Evolutionary conservation across 2,888 invertebrate genomes (phyloP), one percentile per base, ranked within the genome.

Genomic region (Gastrophysa polygoni): DNA sequence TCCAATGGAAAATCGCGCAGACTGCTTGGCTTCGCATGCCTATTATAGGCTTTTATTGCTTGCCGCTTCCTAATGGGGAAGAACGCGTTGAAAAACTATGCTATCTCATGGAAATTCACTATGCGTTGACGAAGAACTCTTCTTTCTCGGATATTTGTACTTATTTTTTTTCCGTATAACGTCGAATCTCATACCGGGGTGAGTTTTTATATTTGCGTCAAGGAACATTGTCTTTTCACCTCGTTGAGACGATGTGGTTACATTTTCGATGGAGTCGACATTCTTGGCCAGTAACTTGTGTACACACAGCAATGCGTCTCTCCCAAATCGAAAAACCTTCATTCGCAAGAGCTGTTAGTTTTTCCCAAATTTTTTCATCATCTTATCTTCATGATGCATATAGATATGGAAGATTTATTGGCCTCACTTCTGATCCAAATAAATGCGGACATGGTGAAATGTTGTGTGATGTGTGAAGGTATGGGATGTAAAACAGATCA

Each of bases 21-120:
- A 80, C 80, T 77, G 80, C 80, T 77, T 80, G 80, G 78, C 80
- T 80, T 79, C 79, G 77, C 75, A 78, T 78, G 74, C 81, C 81
- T 80, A 81, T 80, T 81, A 80, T 80, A 80, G 80, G 70, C 74
- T 38, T 38, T 81, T 80, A 77, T 77, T 75, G 74, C 72, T 69
- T 70, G 73, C 73, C 73, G 73, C 73, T 71, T 72, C 80, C 80
- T 78, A 79, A 80, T 75, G 77, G 74, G 80, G 77, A 77, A 73
- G 71, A 70, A 70, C 69, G 71, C 66, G 71, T 71, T 75, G 77
- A 79, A 80, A 80, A 80, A 79, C 76, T 73, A 69, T 73, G 70
- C 75, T 77, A 77, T 78, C 78, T 77, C 79, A 80, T 79, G 78
- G 77, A 80, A 80, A 80, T 79, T 57, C 49, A 49, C 49, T 50